Evolutionary conservation across 2,888 invertebrate species (phyloP), one percentile per base, ranked within the genome.

Genomic region (Odontothrips loti): DNA sequence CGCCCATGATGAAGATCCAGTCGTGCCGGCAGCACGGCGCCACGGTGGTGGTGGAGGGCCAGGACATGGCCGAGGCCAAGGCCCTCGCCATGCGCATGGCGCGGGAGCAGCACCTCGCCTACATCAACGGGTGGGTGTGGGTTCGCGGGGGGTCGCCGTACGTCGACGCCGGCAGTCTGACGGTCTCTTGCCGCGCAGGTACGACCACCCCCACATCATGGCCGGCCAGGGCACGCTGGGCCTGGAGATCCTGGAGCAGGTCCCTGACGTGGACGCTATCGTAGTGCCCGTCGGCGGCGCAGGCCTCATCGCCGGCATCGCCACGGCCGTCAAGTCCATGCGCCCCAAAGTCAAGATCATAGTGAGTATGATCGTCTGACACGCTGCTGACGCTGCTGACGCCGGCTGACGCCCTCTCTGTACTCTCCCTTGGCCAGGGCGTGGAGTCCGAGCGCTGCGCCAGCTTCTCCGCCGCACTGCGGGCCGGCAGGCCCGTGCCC

Each of bases 51-150:
- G 91, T 96, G 20, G 90, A 93, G 83, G 98, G 97, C 1, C 89
- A 90, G 79, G 93, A 96, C 85, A 95, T 97, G 92, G 92, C 90
- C 75, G 96, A 96, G 87, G 95, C 96, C 0, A 96, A 95, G 86
- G 89, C 90, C 81, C 90, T 92, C 84, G 97, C 97, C 0, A 91
- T 96, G 89, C 90, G 88, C 83, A 87, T 96, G 83, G 92, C 93
- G 0, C 91, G 92, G 85, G 93, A 95, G 82, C 89, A 90, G 82
- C 91, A 91, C 0, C 89, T 94, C 81, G 90, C 92, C 34, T 98
- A 98, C 85, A 94, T 98, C 58, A 98, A 98, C 87, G 97, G 97
- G n/a, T n/a, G n/a, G n/a, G n/a, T n/a, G n/a, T n/a, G n/a, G n/a
- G n/a, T n/a, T n/a, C n/a, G n/a, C n/a, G n/a, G n/a, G n/a, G n/a